Evolutionary conservation across 2,888 invertebrate genomes (phyloP).

Genomic region (Aporophyla nigra): DNA sequence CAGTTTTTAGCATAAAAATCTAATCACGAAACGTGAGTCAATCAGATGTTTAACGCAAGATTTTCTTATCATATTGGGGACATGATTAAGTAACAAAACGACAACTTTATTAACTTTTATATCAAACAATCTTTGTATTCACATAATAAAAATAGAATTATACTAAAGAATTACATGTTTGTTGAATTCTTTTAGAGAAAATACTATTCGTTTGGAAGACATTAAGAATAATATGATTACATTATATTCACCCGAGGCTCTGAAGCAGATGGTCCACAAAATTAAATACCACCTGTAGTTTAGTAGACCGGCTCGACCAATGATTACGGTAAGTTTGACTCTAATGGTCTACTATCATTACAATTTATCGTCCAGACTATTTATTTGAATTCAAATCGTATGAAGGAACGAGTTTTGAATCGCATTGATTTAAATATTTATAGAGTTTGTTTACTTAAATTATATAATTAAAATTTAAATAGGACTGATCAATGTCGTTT

Average conservation of each 20-base stretch:
- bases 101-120: conserved; percentile 49
- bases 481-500: conserved; percentile 60
- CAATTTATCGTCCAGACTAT: conserved; percentile 80
- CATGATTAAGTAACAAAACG: conserved; percentile 56
- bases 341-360: conserved; percentile 80
- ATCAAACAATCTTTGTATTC: conserved; percentile 49
- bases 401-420: conserved; percentile 71
- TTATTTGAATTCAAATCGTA: conserved; percentile 79
- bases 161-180: conserved; percentile 53
- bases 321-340: conserved; percentile 82
- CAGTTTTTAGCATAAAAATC: not conserved
- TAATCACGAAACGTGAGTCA: not conserved
- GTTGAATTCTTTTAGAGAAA: conserved; percentile 59
- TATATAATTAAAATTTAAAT: conserved; percentile 78
- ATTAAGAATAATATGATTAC: conserved; percentile 73
- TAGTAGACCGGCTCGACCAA: conserved; percentile 73
- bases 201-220: conserved; percentile 54
- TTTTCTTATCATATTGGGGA: conserved; percentile 18
- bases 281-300: conserved; percentile 86
- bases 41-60: conserved; percentile 10
- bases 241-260: conserved; percentile 61
- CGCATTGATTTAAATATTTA: conserved; percentile 77
- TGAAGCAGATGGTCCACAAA: conserved; percentile 70
- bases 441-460: conserved; percentile 79
- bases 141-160: conserved; percentile 60